These are phyloP conservation scores for Spisula subtruncata DNA, from an alignment of 2,888 invertebrate genomes.

Conservation along the genomic window DNA sequence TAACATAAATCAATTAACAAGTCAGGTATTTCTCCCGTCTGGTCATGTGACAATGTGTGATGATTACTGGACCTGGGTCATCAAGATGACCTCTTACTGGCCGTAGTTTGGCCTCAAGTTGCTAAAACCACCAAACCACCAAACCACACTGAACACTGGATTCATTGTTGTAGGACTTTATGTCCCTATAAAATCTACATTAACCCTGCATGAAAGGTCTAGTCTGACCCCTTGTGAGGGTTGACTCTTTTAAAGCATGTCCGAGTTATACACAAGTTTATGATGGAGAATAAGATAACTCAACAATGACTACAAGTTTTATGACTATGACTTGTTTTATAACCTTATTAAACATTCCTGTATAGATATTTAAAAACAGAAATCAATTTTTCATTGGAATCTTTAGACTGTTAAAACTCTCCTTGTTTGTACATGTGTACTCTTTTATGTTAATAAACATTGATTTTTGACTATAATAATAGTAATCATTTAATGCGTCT, in stretches of 20 bases:
- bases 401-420: neutral
- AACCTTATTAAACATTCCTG: constrained; percentile 4
- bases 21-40: neutral
- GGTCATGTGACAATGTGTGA: constrained; percentile 41
- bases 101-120: constrained; percentile 34
- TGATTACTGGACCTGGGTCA: constrained; percentile 41
- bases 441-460: constrained; percentile 13
- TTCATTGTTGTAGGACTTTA: constrained; percentile 56
- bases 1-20: constrained; percentile 20
- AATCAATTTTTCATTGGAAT: constrained; percentile 4
- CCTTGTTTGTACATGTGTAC: neutral
- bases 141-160: no score
- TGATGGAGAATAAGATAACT: neutral
- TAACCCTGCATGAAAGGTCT: constrained; percentile 54
- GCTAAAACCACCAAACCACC: constrained; percentile 29
- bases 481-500: neutral
- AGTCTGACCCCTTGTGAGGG: constrained; percentile 44
- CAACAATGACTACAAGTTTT: neutral
- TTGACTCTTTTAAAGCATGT: neutral
- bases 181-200: constrained; percentile 67
- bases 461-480: neutral
- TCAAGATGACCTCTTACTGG: constrained; percentile 45
- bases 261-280: neutral
- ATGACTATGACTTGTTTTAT: constrained; percentile 7
- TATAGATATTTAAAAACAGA: neutral